phyloP scores from a whole-genome alignment of 2,797 vertebrate genomes.

The Catharus ustulatus region DNA sequence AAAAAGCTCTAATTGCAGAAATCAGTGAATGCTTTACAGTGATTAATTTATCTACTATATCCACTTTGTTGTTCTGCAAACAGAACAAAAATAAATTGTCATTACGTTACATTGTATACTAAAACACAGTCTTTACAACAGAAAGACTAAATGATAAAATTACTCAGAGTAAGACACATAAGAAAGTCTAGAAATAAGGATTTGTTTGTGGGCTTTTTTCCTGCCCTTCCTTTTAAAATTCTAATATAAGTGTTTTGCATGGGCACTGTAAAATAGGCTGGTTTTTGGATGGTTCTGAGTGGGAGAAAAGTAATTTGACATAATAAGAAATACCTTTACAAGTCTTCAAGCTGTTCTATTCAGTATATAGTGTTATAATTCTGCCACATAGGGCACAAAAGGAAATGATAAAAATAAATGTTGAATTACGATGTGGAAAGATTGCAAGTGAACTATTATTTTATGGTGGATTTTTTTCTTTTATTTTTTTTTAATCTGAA shows the following conservation, averaged over 20 bases:
- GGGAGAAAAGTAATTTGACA: neutral
- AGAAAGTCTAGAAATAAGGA: neutral
- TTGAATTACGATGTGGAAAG: neutral
- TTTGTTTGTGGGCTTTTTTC: neutral
- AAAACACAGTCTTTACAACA: neutral
- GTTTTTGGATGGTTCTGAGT: neutral
- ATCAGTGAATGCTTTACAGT: neutral
- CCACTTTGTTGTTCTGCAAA: neutral
- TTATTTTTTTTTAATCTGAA: neutral
- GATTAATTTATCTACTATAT: neutral
- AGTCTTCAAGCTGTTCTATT: slow-evolving; percentile 27
- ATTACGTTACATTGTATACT: neutral
- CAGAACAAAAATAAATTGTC: neutral
- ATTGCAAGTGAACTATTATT: neutral
- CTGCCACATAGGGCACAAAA: neutral
- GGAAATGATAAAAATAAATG: neutral
- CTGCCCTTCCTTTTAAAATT: neutral
- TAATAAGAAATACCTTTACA: slow-evolving; percentile 17
- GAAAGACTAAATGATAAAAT: slow-evolving; percentile 7
- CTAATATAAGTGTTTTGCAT: neutral
- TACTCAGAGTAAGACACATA: neutral
- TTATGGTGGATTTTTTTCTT: neutral
- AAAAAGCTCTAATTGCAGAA: slow-evolving; percentile 19
- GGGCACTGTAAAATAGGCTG: neutral
- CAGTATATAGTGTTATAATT: neutral